These are phyloP conservation scores for Gambelia wislizenii DNA, from an alignment of 2,797 vertebrate species.

Conservation along the genomic window DNA sequence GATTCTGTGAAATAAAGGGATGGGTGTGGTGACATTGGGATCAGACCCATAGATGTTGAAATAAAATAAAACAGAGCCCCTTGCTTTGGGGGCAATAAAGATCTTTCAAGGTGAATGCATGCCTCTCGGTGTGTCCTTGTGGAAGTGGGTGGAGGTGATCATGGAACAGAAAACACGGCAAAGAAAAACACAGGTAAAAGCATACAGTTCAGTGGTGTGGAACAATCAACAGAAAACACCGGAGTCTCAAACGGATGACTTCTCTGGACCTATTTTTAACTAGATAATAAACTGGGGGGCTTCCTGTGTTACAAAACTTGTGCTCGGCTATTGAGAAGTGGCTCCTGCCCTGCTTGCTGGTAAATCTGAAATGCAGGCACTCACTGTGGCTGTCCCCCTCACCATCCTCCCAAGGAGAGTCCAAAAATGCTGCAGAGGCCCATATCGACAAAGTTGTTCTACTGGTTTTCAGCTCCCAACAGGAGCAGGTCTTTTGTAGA, in stretches of 20 bases:
- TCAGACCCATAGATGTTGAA: neutral
- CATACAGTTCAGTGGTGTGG: neutral
- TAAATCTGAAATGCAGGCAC: too few relatives aligned
- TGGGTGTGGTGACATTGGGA: neutral
- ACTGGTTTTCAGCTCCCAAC: too few relatives aligned
- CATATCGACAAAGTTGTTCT: too few relatives aligned
- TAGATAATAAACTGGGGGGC: neutral
- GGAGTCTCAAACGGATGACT: neutral
- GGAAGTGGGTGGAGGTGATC: neutral
- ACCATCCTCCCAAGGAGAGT: too few relatives aligned
- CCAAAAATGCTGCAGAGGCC: too few relatives aligned
- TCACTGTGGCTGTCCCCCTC: too few relatives aligned
- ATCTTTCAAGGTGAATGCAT: neutral
- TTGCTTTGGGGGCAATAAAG: neutral
- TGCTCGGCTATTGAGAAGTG: too few relatives aligned
- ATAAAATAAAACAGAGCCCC: neutral
- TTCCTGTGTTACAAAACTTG: too few relatives aligned
- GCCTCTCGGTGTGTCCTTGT: neutral
- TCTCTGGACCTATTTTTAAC: neutral
- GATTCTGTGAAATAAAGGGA: neutral
- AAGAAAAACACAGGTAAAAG: neutral
- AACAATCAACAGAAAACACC: neutral
- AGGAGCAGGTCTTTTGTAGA: too few relatives aligned
- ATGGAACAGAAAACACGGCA: rapidly evolving
- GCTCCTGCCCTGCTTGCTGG: too few relatives aligned